Conservation (phyloP, 2,113 vertebrate genomes). For the Toxostoma redivivum region DNA sequence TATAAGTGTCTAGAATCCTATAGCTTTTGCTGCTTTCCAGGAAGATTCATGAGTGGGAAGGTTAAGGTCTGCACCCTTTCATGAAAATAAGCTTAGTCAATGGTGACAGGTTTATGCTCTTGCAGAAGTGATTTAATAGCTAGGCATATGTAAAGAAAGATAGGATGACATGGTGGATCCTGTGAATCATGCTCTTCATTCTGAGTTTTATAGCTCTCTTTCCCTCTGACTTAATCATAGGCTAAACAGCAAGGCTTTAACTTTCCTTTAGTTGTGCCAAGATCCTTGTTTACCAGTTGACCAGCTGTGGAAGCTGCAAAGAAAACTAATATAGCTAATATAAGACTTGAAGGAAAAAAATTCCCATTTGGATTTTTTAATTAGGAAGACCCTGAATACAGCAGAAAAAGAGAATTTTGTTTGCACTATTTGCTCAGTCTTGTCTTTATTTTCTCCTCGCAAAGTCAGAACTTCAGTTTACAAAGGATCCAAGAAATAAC, state of each 20-base stretch:
- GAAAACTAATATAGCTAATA: background rate
- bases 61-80: background rate
- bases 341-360: background rate
- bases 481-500: background rate
- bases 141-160: background rate
- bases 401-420: background rate
- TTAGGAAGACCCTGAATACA: background rate
- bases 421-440: background rate
- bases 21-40: background rate
- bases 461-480: background rate
- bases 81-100: background rate
- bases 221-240: background rate
- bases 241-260: background rate
- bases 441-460: background rate
- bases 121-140: background rate
- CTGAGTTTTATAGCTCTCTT: background rate
- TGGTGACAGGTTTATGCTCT: background rate
- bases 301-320: background rate
- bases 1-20: background rate
- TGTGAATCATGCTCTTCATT: conserved; percentile 8
- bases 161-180: background rate
- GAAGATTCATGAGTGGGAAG: background rate
- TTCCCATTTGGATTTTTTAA: background rate
- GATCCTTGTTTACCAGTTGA: background rate
- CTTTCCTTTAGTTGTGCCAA: conserved; percentile 18